Base-by-base conservation (phyloP, 2,888 invertebrate species). In the Ametastegia equiseti region DNA sequence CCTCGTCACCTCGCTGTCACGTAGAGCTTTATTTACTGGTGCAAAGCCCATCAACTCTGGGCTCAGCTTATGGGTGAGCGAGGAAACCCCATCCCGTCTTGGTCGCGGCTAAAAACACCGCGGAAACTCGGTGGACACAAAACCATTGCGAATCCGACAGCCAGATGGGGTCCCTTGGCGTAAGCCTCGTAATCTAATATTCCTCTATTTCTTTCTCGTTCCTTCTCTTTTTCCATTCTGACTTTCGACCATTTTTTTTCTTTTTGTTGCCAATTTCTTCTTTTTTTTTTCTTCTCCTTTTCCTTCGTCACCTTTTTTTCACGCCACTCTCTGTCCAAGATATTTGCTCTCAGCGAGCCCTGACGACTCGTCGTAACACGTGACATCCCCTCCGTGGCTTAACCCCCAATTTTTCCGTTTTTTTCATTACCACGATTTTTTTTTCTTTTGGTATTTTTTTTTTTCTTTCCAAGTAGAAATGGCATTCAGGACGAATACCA, bases 11-110 rank as follows among this genome's bases (percentile, higher is more conserved):
- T 42, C 33, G 47, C 75, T 82, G 82, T 75, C 82, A 75, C 82
- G 36, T 75, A 80, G 45, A 75, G 81, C 82, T 82, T 75, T 82
- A 75, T 82, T 80, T 81, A 67, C 71, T 77, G 80, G 78, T 39
- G 71, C 81, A 73, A 71, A 82, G 69, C 73, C 69, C 75, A 78
- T 78, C 78, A 78, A 78, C 78, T 65, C 65, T 45, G 60, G 57
- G 60, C 78, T 78, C 23, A 60, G 78, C 78, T 78, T 60, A 78
- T 63, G 60, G 78, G 60, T 60, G 60, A 78, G 42, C 42, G 60
- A 78, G 78, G 78, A 78, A 39, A 75, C 73, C 54, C 73, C 73
- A 19, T 75, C 73, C 54, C 36, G 73, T 75, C 73, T 75, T 71
- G 71, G 73, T 78, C 57, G 19, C 78, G 78, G 27, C 73, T 33